Conservation (phyloP, 2,888 invertebrate genomes). For the Andrena bucephala region DNA sequence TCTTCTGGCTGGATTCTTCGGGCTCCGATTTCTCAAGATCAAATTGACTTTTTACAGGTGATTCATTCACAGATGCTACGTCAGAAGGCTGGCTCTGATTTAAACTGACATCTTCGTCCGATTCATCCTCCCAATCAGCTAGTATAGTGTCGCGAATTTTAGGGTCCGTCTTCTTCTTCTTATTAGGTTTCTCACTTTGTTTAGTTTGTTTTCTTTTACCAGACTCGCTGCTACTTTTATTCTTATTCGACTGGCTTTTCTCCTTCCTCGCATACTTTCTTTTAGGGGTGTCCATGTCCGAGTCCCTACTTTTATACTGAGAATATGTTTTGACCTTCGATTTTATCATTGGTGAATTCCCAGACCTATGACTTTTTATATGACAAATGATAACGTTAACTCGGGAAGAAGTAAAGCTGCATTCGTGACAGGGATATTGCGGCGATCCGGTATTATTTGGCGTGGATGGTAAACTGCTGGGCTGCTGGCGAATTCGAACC, state of each 20-base stretch:
- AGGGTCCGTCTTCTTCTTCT: constrained; percentile 87
- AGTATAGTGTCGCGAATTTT: constrained; percentile 90
- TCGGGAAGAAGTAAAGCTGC: constrained; percentile 89
- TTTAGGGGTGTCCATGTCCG: constrained; percentile 79
- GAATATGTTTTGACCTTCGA: constrained; percentile 73
- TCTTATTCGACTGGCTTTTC: constrained; percentile 75
- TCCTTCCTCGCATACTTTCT: constrained; percentile 85
- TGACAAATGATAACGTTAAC: constrained; percentile 91
- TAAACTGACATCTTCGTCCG: constrained; percentile 82
- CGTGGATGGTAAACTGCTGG: constrained; percentile 75
- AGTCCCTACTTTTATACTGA: constrained; percentile 68
- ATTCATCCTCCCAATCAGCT: constrained; percentile 92
- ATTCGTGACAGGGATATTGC: constrained; percentile 88
- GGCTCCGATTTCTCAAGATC: constrained; percentile 34
- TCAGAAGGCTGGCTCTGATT: constrained; percentile 72
- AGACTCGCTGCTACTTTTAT: constrained; percentile 81
- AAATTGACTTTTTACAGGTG: constrained; percentile 34
- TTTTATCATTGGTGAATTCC: constrained; percentile 77
- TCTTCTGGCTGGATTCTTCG: constrained; percentile 50
- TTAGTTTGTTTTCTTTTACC: constrained; percentile 80
- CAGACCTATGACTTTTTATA: constrained; percentile 89
- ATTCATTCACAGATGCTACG: constrained; percentile 32
- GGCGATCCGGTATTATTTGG: constrained; percentile 74
- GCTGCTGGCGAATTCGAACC: constrained; percentile 88
- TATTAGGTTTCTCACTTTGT: constrained; percentile 77